These are phyloP conservation scores for Pantherophis vulpinus DNA, from an alignment of 2,797 vertebrate species.

Conservation along the genomic window DNA sequence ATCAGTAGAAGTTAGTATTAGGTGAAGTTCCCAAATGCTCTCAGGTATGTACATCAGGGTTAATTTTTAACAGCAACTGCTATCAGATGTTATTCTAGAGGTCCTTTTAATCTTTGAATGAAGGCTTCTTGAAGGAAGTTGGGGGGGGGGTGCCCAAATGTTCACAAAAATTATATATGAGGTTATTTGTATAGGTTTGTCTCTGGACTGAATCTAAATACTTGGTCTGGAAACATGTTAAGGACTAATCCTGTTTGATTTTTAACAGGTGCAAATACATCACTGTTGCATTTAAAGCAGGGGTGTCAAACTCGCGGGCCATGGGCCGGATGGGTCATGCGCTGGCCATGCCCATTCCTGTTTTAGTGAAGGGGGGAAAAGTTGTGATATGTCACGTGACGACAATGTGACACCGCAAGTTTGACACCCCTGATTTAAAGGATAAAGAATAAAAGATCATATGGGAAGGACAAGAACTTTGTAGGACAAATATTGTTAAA, in stretches of 20 bases:
- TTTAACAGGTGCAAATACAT: not conserved
- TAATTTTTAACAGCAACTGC: not conserved
- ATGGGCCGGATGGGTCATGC: no score
- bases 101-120: not conserved
- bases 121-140: not conserved
- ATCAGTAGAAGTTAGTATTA: not conserved
- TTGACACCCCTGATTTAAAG: not conserved
- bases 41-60: not conserved
- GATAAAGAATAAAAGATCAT: not conserved
- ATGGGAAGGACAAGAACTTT: not conserved
- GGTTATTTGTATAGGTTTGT: not conserved
- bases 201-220: not conserved
- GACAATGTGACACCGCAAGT: no score
- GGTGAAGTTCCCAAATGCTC: not conserved
- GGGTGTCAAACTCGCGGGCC: no score
- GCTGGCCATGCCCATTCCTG: no score
- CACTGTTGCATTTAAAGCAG: not conserved
- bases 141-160: not conserved
- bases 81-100: not conserved
- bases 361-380: no score
- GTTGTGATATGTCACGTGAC: no score
- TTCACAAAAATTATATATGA: not conserved
- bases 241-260: not conserved
- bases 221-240: not conserved
- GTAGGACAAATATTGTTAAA: not conserved